Evolutionary conservation across 2,888 invertebrate species (phyloP).

Genomic region (Mamestra brassicae): DNA sequence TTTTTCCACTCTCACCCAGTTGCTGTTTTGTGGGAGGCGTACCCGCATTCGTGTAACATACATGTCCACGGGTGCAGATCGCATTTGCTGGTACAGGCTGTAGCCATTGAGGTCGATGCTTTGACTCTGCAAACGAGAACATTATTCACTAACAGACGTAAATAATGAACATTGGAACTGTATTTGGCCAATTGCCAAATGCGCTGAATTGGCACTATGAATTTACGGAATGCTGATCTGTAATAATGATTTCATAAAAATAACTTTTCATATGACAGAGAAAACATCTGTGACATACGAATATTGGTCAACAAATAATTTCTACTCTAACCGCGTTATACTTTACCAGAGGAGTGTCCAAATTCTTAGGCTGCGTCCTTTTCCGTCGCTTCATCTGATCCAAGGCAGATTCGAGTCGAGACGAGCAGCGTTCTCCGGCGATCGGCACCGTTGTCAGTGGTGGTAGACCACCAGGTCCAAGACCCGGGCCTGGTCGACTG

Average conservation of each 20-base stretch:
- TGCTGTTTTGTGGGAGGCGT: slow-evolving; percentile 92
- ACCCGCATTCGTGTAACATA: slow-evolving; percentile 93
- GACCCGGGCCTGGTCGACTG: slow-evolving; percentile 74
- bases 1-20: slow-evolving; percentile 94
- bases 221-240: slow-evolving; percentile 17
- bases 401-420: slow-evolving; percentile 92
- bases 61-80: slow-evolving; percentile 92
- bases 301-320: not conserved
- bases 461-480: slow-evolving; percentile 78
- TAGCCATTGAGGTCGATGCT: slow-evolving; percentile 92
- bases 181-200: slow-evolving; percentile 33
- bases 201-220: not conserved
- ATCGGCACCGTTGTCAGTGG: slow-evolving; percentile 83
- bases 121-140: slow-evolving; percentile 79
- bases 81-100: slow-evolving; percentile 92
- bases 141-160: slow-evolving; percentile 53
- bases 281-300: not conserved
- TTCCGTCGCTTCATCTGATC: slow-evolving; percentile 92
- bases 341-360: slow-evolving; percentile 84
- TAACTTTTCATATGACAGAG: slow-evolving; percentile 1
- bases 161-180: not conserved
- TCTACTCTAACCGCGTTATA: slow-evolving; percentile 51
- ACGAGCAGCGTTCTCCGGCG: slow-evolving; percentile 91
- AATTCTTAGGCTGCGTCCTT: slow-evolving; percentile 88
- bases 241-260: slow-evolving; percentile 15